phyloP scores from a whole-genome alignment of 2,888 invertebrate species.

The Bruchidius siliquastri region DNA sequence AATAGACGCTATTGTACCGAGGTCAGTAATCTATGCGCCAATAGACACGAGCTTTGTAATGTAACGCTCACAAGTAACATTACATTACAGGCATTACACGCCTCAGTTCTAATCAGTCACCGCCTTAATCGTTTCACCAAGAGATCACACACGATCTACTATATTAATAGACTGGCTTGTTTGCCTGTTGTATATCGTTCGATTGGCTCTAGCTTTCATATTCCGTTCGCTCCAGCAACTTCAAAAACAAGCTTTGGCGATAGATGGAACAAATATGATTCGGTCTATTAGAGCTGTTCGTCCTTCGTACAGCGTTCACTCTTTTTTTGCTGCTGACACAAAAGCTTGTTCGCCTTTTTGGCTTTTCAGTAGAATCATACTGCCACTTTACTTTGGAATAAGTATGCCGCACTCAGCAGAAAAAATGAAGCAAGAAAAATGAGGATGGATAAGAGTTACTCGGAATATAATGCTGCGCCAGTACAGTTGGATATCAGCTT shows the following conservation, averaged over 20 bases:
- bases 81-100: too few species aligned
- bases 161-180: too few species aligned
- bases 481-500: too few species aligned
- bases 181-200: not conserved
- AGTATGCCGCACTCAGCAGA: not conserved
- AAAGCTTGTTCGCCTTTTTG: not conserved
- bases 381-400: not conserved
- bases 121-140: too few species aligned
- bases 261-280: not conserved
- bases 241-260: not conserved
- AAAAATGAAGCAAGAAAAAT: not conserved
- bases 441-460: not conserved
- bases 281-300: not conserved
- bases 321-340: not conserved
- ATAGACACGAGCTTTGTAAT: too few species aligned
- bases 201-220: not conserved
- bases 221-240: not conserved
- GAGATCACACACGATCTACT: too few species aligned
- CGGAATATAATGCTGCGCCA: too few species aligned
- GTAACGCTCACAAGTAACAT: too few species aligned
- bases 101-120: too few species aligned
- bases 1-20: too few species aligned
- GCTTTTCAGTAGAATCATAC: not conserved
- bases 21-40: too few species aligned
- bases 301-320: not conserved